Evolutionary conservation across 1,140 invertebrate genomes (phyloP).

Genomic region (Manduca sexta): DNA sequence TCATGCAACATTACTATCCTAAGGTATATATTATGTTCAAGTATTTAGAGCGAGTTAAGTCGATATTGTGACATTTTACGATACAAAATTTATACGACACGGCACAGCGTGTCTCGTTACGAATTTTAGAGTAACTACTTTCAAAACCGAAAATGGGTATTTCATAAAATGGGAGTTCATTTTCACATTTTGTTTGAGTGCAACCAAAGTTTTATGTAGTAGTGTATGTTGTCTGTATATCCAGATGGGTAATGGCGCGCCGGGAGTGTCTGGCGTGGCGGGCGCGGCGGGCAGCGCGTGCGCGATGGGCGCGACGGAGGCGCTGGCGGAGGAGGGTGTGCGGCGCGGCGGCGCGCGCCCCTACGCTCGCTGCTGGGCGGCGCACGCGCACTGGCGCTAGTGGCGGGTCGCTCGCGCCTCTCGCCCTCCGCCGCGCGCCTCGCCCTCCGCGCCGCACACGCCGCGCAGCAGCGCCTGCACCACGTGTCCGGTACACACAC

Average conservation of each 20-base stretch:
- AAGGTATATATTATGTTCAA: too few relatives aligned
- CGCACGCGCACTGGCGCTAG: slow-evolving; percentile 35
- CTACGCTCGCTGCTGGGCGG: slow-evolving; percentile 27
- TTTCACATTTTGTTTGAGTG: too few relatives aligned
- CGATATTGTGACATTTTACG: too few relatives aligned
- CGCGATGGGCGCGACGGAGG: slow-evolving; percentile 25
- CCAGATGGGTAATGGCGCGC: slow-evolving; percentile 19
- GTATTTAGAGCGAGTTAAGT: too few relatives aligned
- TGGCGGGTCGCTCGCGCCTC: slow-evolving; percentile 25
- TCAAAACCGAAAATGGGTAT: too few relatives aligned
- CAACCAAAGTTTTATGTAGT: too few relatives aligned
- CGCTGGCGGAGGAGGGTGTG: slow-evolving; percentile 34
- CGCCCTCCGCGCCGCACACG: slow-evolving; percentile 24
- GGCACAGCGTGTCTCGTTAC: slow-evolving; percentile 45
- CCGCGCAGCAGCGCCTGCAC: slow-evolving; percentile 31
- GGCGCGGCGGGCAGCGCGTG: slow-evolving; percentile 12
- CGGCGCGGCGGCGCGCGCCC: slow-evolving; percentile 16
- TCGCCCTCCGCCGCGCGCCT: slow-evolving; percentile 13
- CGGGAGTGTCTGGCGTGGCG: slow-evolving; percentile 10
- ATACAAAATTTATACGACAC: too few relatives aligned
- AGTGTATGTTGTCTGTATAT: too few relatives aligned
- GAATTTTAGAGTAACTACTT: too few relatives aligned
- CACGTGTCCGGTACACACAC: slow-evolving; percentile 22
- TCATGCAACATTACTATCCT: slow-evolving; percentile 87
- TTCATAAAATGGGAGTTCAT: too few relatives aligned